Evolutionary conservation across 2,113 vertebrate genomes (phyloP), one percentile per base, ranked within the genome.

Genomic region (Lethenteron camtschaticum): DNA sequence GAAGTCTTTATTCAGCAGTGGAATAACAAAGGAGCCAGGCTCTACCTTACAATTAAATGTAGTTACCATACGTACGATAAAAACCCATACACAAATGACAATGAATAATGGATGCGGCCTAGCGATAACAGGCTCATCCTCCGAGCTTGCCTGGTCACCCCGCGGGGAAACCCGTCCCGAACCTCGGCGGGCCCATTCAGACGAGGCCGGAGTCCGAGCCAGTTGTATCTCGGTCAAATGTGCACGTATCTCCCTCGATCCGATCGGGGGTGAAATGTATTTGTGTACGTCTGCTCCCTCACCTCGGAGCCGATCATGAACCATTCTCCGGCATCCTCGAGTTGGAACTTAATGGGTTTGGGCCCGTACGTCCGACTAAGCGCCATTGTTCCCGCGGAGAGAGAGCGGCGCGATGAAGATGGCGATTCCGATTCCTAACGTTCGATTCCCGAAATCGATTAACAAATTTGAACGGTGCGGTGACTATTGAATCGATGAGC

Each of bases 271-370:
- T 55, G 20, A 9, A 56, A 69, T 41, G 20, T 10, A 41, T 41
- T 41, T 41, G 20, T 66, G 60, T 66, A 66, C n/a, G 60, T 14
- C 14, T 66, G 60, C 60, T 4, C 7, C 9, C 57, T 57, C 56
- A 71, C 70, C 70, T 71, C 70, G 9, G 70, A 71, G 18, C 70
- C 70, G 16, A 71, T 71, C 70, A 71, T 71, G 70, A 58, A 71
- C 70, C 70, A 71, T 2, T 71, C 70, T n/a, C 58, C 18, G 3
- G 7, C 58, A 6, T 71, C 58, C 14, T 71, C 58, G 11, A 71
- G 70, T 13, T 71, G 70, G 20, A 71, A 71, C 16, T 71, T 71
- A n/a, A 71, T 59, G 10, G 70, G 70, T n/a, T 71, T 71, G 18
- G 60, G 16, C 2, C 70, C 70, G n/a, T 59, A 71, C 8, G 70